Base-by-base conservation (phyloP, 2,113 vertebrate species). In the Chelonoidis abingdonii region DNA sequence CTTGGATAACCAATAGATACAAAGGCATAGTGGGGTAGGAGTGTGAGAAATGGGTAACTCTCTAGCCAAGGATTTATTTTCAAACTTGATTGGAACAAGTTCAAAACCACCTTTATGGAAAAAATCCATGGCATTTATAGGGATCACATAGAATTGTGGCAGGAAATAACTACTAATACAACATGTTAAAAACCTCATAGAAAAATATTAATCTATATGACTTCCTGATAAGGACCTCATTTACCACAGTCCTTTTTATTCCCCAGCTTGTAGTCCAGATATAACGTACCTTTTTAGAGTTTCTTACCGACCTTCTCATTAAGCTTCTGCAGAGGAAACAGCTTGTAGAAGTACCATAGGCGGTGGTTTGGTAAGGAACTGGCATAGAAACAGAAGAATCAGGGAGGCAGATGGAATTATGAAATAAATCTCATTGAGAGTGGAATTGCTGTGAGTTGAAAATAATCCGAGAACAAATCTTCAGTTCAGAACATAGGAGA, bases 231-330 rank as follows among this genome's bases (percentile, higher is more conserved):
- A 16, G 7, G 19, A 78, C 8, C 52, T 31, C 14, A 50, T 19
- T 84, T 62, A 41, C 4, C 22, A 25, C 3, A 41, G 59, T 6
- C 80, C 80, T 53, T 69, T 17, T 72, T 87, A n/a, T 79, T 22
- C 19, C 49, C 29, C 2, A 7, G 49, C 1, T 7, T 75, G 3
- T 75, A 83, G 9, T 80, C 27, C 6, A 10, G 14, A 47, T 1
- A 62, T 1, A 79, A 75, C 59, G 72, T 0, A 5, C 5, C 38
- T 91, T 27, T 27, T 83, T 0, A 56, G 31, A 0, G 0, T 22
- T 89, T 10, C 52, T 89, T 10, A 35, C 3, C 5, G 83, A 80
- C 31, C 1, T 59, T 44, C 17, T 72, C 10, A 49, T 38, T 22
- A 59, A 35, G 38, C 62, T 72, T 62, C 72, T 62, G 59, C 17